Evolutionary conservation across 2,797 vertebrate genomes (phyloP).

Genomic region (Periparus ater): DNA sequence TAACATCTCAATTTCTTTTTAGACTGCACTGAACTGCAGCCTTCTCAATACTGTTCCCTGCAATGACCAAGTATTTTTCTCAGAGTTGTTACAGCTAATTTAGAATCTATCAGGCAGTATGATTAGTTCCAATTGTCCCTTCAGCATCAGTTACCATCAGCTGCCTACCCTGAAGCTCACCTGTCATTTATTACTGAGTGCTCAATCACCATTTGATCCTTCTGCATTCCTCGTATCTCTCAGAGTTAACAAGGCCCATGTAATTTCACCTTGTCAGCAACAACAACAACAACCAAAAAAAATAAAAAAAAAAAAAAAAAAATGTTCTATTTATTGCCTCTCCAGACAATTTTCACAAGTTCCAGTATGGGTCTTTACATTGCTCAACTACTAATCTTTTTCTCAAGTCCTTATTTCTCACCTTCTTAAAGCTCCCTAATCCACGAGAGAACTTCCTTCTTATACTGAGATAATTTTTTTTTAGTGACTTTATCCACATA

Average conservation of each 20-base stretch:
- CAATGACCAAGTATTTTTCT: constrained; percentile 34
- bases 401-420: constrained; percentile 20
- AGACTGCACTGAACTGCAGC: constrained; percentile 2
- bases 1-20: constrained; percentile 55
- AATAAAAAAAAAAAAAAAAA: too few species aligned
- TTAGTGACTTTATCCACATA: constrained; percentile 21
- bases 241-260: background rate
- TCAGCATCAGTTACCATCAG: constrained; percentile 65
- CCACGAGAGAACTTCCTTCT: background rate
- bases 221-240: background rate
- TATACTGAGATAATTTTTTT: background rate
- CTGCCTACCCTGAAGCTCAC: constrained; percentile 48
- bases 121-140: constrained; percentile 71
- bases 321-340: background rate
- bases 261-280: constrained; percentile 8
- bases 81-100: constrained; percentile 53
- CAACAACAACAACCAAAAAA: background rate
- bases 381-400: constrained; percentile 6
- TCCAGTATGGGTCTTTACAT: background rate
- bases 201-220: background rate
- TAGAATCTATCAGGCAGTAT: constrained; percentile 62
- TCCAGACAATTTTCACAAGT: constrained; percentile 16
- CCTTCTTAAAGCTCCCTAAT: constrained; percentile 11
- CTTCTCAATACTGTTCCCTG: constrained; percentile 11
- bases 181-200: constrained; percentile 45